Evolutionary conservation across 2,797 vertebrate species (phyloP), one percentile per base, ranked within the genome.

Genomic region (Gephyroberyx darwinii): DNA sequence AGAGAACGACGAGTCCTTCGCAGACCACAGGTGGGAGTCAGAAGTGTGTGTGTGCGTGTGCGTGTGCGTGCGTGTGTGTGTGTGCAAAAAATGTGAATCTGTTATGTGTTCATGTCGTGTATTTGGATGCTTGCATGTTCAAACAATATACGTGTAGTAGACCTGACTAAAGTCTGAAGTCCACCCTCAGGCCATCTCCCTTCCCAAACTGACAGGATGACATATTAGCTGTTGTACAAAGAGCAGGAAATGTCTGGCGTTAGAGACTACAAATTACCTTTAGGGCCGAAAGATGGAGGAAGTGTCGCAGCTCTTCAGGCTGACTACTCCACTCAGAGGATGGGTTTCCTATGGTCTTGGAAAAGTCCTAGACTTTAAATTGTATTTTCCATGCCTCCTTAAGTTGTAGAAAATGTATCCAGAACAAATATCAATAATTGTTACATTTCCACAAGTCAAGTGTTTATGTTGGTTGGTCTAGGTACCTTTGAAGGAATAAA

Each of bases 1-100:
- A 0, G 97, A 99, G 87, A 96, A 99, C 30, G 96, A 96, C 0
- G 98, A 99, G 88, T 97, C 96, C 5, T 99, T 99, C 1, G 97
- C 97, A 5, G 96, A 99, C 86, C 98, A 99, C 93, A 97, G 98
- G 98, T 99, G 62, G 84, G 94, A 82, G 69, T 59, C 33, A 16
- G 13, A 47, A 57, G 22, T 1, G 16, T 64, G 19, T 64, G 30
- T 41, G 60, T 35, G 47, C 39, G 47, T 35, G 47, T 37, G 61
- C 50, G 45, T 64, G 26, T 64, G 31, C 33, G 31, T 52, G 41
- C 14, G 13, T 31, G 22, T 5, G 8, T n/a, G 22, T 30, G 13
- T 16, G 26, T 31, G 10, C 22, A 56, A 26, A 17, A 35, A 22
- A 53, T 5, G 12, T 5, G 13, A 5, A 14, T 16, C 43, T 45